Conservation (phyloP, 23 tunicate genomes). For the Aplidium turbinatum region DNA sequence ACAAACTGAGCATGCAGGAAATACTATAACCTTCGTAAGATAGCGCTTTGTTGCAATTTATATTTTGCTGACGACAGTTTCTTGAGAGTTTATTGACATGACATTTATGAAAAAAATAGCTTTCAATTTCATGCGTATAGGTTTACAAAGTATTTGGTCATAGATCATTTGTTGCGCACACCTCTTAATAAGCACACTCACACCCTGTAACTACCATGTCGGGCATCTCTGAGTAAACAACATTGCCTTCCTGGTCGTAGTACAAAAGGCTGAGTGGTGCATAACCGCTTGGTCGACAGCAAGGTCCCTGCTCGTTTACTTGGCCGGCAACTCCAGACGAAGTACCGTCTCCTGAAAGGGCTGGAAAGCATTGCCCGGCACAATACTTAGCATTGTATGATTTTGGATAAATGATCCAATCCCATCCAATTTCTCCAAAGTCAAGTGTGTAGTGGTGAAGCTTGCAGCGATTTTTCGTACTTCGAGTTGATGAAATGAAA, state of each 20-base stretch:
- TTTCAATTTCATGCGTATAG: no score
- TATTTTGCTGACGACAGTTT: no score
- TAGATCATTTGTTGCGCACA: no score
- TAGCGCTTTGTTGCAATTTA: no score
- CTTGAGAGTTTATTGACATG: no score
- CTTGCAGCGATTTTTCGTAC: constrained; percentile 38
- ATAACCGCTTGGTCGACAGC: constrained; percentile 71
- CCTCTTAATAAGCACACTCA: no score
- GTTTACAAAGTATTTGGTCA: no score
- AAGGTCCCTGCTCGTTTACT: constrained; percentile 23
- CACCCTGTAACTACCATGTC: constrained; percentile 25
- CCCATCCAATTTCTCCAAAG: constrained; percentile 73
- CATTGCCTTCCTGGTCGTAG: constrained; percentile 57
- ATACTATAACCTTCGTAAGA: no score
- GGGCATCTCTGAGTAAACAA: constrained; percentile 64
- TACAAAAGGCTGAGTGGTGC: constrained; percentile 58
- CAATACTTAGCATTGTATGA: constrained; percentile 62
- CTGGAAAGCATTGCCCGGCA: constrained; percentile 81
- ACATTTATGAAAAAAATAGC: no score
- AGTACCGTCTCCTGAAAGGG: no score
- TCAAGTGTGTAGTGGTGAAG: constrained; percentile 44
- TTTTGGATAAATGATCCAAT: constrained; percentile 68
- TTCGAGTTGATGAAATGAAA: no score
- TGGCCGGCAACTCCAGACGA: constrained; percentile 17
- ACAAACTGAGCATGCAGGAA: no score